Conservation (phyloP, 2,797 vertebrate species). For the Ctenopoma kingsleyae region DNA sequence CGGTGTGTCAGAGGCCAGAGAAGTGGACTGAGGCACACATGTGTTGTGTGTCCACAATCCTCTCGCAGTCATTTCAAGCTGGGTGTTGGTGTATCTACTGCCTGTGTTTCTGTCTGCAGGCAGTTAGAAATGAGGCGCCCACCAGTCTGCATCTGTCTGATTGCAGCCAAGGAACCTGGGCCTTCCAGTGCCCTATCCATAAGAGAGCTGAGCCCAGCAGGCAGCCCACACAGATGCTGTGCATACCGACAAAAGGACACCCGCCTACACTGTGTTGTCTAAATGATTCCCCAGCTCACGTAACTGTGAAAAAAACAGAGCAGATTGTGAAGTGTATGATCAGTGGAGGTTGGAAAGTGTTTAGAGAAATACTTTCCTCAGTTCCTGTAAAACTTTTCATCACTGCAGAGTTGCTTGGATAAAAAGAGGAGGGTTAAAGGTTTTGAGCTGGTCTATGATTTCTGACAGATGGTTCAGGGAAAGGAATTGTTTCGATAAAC, state of each 20-base stretch:
- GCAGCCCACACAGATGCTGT: constrained; percentile 81
- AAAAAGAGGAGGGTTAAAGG: constrained; percentile 51
- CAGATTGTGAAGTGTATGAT: constrained; percentile 78
- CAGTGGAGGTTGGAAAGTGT: constrained; percentile 70
- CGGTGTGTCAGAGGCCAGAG: constrained; percentile 52
- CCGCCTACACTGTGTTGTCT: constrained; percentile 82
- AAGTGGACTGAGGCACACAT: constrained; percentile 55
- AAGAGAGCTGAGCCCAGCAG: constrained; percentile 78
- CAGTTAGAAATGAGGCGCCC: constrained; percentile 76
- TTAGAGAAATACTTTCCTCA: constrained; percentile 70
- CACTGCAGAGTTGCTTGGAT: constrained; percentile 44
- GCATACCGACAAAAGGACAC: constrained; percentile 82
- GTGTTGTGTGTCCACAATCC: constrained; percentile 37
- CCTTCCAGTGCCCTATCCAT: constrained; percentile 74
- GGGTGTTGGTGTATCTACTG: constrained; percentile 40
- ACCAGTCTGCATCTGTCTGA: constrained; percentile 86
- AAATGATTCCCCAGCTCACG: constrained; percentile 82
- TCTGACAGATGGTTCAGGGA: constrained; percentile 51
- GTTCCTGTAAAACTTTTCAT: constrained; percentile 74
- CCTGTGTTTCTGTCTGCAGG: constrained; percentile 71
- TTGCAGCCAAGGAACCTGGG: constrained; percentile 73
- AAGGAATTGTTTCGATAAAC: constrained; percentile 68
- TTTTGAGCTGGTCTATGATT: constrained; percentile 51
- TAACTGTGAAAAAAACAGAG: constrained; percentile 69
- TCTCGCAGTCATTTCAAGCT: constrained; percentile 53